Conservation (phyloP, 2,113 vertebrate genomes). For the Megalops atlanticus region DNA sequence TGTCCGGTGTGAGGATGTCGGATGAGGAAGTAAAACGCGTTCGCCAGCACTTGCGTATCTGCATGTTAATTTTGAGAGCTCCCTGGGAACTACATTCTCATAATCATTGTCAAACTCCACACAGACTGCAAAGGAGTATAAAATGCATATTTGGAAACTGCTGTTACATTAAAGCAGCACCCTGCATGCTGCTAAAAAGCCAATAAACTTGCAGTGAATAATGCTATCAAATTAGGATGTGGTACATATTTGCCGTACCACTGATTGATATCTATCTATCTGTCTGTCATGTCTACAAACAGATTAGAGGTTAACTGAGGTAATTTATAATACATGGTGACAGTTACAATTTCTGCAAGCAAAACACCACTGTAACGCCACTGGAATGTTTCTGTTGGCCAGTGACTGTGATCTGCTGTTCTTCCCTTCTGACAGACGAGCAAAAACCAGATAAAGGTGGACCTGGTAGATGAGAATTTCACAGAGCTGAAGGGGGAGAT, state of each 20-base stretch:
- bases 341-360: background rate
- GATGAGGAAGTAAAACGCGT: too few relatives aligned
- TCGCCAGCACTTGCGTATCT: too few relatives aligned
- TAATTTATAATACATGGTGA: background rate
- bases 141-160: background rate
- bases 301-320: background rate
- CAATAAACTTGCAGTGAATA: background rate
- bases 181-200: background rate
- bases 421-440: conserved; percentile 85
- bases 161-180: background rate
- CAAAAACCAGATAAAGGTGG: conserved; percentile 99
- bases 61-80: background rate
- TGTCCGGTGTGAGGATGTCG: too few relatives aligned
- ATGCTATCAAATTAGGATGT: background rate
- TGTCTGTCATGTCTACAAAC: too few relatives aligned
- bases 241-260: background rate
- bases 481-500: conserved; percentile 98
- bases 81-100: background rate
- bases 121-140: background rate
- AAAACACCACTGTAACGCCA: background rate
- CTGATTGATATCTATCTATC: background rate
- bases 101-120: background rate
- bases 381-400: background rate
- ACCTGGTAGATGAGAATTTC: conserved; percentile 99
- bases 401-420: conserved; percentile 48